Conservation (phyloP, 2,797 vertebrate species). For the Masticophis lateralis region DNA sequence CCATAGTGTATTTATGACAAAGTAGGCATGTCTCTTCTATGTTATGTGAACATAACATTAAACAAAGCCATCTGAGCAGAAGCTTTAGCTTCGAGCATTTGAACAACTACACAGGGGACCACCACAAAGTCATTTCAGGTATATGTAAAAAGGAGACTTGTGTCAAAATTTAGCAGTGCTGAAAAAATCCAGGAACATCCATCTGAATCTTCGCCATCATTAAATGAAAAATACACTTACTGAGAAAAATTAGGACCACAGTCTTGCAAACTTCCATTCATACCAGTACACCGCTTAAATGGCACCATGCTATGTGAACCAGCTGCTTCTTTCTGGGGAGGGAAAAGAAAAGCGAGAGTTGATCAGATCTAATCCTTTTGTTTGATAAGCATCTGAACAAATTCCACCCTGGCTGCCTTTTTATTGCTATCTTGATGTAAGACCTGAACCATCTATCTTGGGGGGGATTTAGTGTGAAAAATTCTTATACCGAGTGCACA, state of each 20-base stretch:
- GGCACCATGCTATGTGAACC: conserved; percentile 1
- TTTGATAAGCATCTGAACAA: conserved; percentile 5
- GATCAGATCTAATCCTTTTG: conserved; percentile 46
- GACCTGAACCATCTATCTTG: not conserved
- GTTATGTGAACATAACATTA: not conserved
- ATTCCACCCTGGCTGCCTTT: not conserved
- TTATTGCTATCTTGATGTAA: conserved; percentile 24
- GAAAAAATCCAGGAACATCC: not conserved
- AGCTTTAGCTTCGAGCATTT: not conserved
- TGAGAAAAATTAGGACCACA: not conserved
- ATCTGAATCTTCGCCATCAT: not conserved
- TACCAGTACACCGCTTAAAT: not conserved
- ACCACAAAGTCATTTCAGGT: not conserved
- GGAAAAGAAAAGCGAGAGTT: conserved; percentile 8
- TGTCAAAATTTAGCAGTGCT: not conserved
- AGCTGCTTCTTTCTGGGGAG: conserved; percentile 16
- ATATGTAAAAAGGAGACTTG: not conserved
- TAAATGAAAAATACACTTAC: not conserved
- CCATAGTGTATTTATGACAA: not conserved
- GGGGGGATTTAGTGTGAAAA: conserved; percentile 18
- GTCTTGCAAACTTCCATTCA: not conserved
- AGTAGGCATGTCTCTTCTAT: not conserved
- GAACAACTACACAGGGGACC: not conserved
- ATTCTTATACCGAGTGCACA: conserved; percentile 9
- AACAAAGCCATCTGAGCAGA: not conserved